Percentiles rank a stretch among this genome's conserved stretches.
phyloP scores from a whole-genome alignment of 2,797 vertebrate species.

The Coregonus sp. region DNA sequence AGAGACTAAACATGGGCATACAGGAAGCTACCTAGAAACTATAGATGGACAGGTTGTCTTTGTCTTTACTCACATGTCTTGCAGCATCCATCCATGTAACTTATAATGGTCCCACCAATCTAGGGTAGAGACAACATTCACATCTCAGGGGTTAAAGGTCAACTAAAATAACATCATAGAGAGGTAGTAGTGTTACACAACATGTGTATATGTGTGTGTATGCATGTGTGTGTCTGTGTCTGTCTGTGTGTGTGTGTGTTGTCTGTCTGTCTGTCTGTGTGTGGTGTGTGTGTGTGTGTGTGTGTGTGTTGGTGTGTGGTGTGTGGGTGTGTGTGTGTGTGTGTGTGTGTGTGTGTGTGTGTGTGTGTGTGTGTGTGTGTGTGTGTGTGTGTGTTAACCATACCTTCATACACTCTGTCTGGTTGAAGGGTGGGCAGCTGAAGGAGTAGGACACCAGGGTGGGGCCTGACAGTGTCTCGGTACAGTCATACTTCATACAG shows the following conservation, averaged over 20 bases:
- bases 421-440: constrained; percentile 94
- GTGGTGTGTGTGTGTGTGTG: neutral
- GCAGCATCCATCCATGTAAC: constrained; percentile 96
- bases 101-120: constrained; percentile 90
- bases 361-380: neutral
- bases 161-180: neutral
- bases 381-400: constrained; percentile 48
- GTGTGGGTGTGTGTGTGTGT: neutral
- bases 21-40: constrained; percentile 49
- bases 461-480: constrained; percentile 82
- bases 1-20: constrained; percentile 58
- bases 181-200: neutral
- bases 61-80: constrained; percentile 89
- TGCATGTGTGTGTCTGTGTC: neutral
- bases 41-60: neutral
- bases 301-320: neutral
- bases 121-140: constrained; percentile 51
- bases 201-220: neutral
- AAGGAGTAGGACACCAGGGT: constrained; percentile 87
- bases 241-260: neutral
- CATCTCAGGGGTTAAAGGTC: neutral
- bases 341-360: neutral
- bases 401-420: constrained; percentile 94
- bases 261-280: neutral
- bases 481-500: constrained; percentile 88